A percentile compares a stretch with the other conserved stretches of the same genome.
Conservation (phyloP, 2,888 invertebrate species). For the Achlya flavicornis region DNA sequence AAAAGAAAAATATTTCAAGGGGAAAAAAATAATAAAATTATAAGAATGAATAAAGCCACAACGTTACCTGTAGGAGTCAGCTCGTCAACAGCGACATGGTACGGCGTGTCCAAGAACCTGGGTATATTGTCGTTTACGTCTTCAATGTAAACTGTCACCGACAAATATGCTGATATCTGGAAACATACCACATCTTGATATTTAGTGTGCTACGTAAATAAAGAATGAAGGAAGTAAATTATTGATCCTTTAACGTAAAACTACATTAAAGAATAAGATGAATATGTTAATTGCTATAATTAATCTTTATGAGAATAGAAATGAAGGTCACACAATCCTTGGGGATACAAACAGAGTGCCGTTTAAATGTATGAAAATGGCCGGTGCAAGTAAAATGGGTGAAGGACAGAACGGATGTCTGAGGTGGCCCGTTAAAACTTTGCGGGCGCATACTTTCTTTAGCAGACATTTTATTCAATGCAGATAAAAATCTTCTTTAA, state of each 20-base stretch:
- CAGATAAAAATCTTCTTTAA: background rate
- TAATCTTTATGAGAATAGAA: background rate
- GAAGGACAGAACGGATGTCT: constrained; percentile 34
- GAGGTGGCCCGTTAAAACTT: constrained; percentile 33
- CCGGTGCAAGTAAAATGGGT: constrained; percentile 35
- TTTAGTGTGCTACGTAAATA: too few relatives aligned
- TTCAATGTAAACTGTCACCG: constrained; percentile 94
- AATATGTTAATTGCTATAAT: background rate
- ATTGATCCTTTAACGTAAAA: too few relatives aligned
- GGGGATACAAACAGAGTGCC: constrained; percentile 22
- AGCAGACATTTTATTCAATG: constrained; percentile 20
- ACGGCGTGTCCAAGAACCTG: constrained; percentile 90
- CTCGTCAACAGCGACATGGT: constrained; percentile 91
- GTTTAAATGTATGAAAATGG: constrained; percentile 24
- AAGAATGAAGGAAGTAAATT: too few relatives aligned
- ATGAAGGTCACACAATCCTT: constrained; percentile 15
- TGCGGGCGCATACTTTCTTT: constrained; percentile 35
- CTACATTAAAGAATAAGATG: background rate
- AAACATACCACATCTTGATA: constrained; percentile 22
- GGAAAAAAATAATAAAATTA: too few relatives aligned
- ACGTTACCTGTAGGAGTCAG: constrained; percentile 88
- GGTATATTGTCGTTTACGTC: constrained; percentile 94
- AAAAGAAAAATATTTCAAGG: too few relatives aligned
- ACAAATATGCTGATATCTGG: constrained; percentile 92
- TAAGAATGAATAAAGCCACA: too few relatives aligned